phyloP scores from a whole-genome alignment of 2,113 vertebrate species.

The Acrocephalus kingi region DNA sequence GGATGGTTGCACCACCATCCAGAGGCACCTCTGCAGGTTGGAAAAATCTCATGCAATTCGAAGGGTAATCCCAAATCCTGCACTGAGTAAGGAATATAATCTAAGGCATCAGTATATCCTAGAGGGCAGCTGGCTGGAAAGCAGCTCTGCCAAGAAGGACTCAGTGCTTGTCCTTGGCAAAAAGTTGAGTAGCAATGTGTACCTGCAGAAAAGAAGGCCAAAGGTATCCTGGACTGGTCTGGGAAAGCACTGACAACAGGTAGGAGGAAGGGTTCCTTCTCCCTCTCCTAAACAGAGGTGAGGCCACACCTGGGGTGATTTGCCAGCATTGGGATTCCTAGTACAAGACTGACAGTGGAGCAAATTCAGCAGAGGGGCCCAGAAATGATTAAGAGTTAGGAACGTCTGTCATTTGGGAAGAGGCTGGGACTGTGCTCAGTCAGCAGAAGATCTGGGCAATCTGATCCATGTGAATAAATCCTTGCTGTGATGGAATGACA shows the following conservation, averaged over 20 bases:
- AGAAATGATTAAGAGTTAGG: background rate
- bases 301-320: background rate
- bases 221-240: background rate
- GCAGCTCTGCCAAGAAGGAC: background rate
- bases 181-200: background rate
- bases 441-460: background rate
- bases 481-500: background rate
- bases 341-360: background rate
- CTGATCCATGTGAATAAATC: background rate
- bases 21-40: background rate
- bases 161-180: background rate
- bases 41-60: background rate
- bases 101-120: background rate
- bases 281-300: background rate
- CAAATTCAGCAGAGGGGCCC: background rate
- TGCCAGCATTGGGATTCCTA: background rate
- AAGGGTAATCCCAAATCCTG: background rate
- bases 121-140: background rate
- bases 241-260: accelerated
- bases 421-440: background rate
- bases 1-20: background rate
- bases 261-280: background rate
- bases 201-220: background rate
- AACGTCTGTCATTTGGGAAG: background rate
- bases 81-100: background rate